Conservation (phyloP, 2,113 vertebrate genomes). For the Sinocyclocheilus maitianheensis region DNA sequence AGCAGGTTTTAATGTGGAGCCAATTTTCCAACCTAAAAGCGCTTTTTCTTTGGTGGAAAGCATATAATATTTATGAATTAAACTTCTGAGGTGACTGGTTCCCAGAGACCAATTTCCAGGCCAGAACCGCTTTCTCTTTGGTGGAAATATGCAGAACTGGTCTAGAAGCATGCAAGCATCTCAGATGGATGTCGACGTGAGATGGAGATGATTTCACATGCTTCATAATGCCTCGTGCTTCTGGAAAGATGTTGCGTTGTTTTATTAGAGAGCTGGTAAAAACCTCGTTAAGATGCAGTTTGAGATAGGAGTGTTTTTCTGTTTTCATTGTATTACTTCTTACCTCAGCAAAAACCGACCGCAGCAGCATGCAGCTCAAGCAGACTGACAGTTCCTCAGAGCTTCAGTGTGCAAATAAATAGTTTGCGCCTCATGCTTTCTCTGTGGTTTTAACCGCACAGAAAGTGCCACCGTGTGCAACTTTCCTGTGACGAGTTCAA, state of each 20-base stretch:
- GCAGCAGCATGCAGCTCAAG: background rate
- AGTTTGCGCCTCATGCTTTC: background rate
- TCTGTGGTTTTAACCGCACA: background rate
- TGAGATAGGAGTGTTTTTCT: background rate
- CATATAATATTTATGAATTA: background rate
- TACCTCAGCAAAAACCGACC: background rate
- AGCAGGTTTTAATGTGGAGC: no score
- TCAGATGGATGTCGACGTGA: no score
- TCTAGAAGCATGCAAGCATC: no score
- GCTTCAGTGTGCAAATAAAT: background rate
- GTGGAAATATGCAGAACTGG: background rate
- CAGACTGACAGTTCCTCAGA: background rate
- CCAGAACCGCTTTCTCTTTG: background rate
- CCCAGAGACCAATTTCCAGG: background rate
- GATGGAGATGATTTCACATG: background rate
- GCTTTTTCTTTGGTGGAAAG: background rate
- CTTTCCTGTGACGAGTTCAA: background rate
- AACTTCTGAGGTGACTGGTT: background rate
- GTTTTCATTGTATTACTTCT: background rate
- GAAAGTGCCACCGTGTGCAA: constrained; percentile 10
- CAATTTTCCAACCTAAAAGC: no score
- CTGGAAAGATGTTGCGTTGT: no score
- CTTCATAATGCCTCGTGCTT: background rate
- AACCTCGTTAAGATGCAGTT: background rate
- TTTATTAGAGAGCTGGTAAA: background rate